Percentiles rank a stretch among this genome's conserved stretches.
These are phyloP conservation scores for Dascyllus trimaculatus DNA, from an alignment of 2,113 vertebrate genomes.

Conservation along the genomic window DNA sequence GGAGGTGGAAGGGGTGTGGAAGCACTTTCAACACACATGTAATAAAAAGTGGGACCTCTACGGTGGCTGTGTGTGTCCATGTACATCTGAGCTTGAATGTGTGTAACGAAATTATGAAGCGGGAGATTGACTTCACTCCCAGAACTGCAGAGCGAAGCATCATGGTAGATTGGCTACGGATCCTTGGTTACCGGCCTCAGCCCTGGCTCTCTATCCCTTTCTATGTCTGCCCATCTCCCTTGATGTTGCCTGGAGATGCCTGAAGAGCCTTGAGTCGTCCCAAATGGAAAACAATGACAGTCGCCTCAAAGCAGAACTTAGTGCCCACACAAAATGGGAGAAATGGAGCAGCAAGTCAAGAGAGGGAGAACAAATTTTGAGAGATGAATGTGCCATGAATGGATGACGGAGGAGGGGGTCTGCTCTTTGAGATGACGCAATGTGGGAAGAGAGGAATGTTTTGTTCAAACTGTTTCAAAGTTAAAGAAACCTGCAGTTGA, in stretches of 20 bases:
- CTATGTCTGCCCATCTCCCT: conserved; percentile 22
- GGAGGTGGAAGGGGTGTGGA: neutral
- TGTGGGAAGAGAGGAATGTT: conserved; percentile 4
- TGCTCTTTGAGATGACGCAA: conserved; percentile 5
- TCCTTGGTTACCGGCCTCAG: conserved; percentile 17
- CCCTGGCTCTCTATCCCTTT: conserved; percentile 11
- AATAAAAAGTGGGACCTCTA: conserved; percentile 22
- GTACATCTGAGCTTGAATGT: conserved; percentile 50
- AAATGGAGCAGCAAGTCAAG: conserved; percentile 64
- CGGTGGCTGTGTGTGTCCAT: neutral
- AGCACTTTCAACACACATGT: neutral
- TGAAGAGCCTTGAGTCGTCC: conserved; percentile 42
- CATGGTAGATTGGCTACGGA: conserved; percentile 55
- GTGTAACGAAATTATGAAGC: conserved; percentile 55
- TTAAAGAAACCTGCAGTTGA: conserved; percentile 8
- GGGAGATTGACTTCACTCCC: conserved; percentile 60
- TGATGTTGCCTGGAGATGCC: conserved; percentile 26
- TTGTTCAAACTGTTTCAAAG: conserved; percentile 3
- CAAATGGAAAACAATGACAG: conserved; percentile 61
- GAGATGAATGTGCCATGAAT: conserved; percentile 47
- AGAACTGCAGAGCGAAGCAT: conserved; percentile 58
- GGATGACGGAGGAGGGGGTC: conserved; percentile 10
- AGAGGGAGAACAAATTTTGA: conserved; percentile 57
- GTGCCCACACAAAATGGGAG: conserved; percentile 42
- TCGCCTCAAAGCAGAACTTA: conserved; percentile 36